These are phyloP conservation scores for Telenomus remus DNA, from an alignment of 1,140 invertebrate genomes.

Conservation along the genomic window DNA sequence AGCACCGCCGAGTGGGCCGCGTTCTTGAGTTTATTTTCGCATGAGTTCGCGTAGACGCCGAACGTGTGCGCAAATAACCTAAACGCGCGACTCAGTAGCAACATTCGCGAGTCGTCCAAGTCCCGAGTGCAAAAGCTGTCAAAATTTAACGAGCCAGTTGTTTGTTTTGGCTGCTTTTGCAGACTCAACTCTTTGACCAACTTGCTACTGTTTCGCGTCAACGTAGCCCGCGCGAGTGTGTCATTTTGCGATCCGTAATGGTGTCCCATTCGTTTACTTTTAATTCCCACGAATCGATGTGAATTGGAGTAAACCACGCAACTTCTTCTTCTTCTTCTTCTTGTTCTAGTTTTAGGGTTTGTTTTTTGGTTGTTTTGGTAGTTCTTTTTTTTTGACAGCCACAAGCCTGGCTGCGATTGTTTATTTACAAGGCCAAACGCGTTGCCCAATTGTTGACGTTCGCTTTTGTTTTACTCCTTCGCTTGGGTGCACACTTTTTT, in stretches of 20 bases:
- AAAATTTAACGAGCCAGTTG: background rate
- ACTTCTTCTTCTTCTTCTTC: too few relatives aligned
- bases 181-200: too few relatives aligned
- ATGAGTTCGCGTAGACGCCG: constrained; percentile 23
- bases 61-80: constrained; percentile 49
- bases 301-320: background rate
- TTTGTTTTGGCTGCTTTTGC: too few relatives aligned
- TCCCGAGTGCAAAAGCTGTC: background rate
- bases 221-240: background rate
- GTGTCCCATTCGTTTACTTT: constrained; percentile 37
- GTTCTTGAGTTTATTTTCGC: background rate
- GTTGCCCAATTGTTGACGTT: too few relatives aligned
- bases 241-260: constrained; percentile 31
- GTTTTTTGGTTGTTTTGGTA: too few relatives aligned
- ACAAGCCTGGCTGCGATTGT: too few relatives aligned
- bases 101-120: too few relatives aligned
- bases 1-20: background rate
- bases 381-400: too few relatives aligned
- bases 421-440: too few relatives aligned
- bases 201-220: background rate
- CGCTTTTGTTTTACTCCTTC: too few relatives aligned
- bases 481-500: too few relatives aligned
- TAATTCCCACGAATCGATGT: constrained; percentile 28
- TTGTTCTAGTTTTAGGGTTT: too few relatives aligned
- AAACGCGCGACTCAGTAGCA: constrained; percentile 8